Percentiles rank a stretch among this genome's conserved stretches.
phyloP scores from a whole-genome alignment of 2,797 vertebrate species.

The Sarcophilus harrisii region DNA sequence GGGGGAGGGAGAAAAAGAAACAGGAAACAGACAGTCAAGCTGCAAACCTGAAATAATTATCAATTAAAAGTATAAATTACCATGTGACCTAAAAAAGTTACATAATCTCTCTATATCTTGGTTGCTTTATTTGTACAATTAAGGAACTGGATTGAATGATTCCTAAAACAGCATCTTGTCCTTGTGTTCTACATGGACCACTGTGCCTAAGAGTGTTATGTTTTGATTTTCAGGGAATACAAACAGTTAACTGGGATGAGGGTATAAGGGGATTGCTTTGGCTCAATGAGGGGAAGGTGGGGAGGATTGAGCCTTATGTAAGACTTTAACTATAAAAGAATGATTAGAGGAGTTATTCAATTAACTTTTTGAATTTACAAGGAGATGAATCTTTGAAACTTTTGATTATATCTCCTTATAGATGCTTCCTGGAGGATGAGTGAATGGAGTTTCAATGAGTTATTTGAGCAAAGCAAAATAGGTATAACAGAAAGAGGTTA shows the following conservation, averaged over 20 bases:
- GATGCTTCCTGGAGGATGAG: neutral
- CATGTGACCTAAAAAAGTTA: neutral
- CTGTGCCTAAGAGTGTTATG: neutral
- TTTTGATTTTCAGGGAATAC: neutral
- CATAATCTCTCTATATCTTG: neutral
- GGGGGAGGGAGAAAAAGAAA: neutral
- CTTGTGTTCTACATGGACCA: neutral
- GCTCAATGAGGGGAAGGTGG: neutral
- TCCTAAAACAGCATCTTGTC: neutral
- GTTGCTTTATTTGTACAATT: neutral
- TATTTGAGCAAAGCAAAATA: neutral
- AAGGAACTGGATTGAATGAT: neutral
- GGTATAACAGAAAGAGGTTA: neutral
- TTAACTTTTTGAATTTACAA: neutral
- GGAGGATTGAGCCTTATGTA: neutral
- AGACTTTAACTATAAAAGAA: neutral
- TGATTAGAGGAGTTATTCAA: neutral
- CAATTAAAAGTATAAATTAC: neutral
- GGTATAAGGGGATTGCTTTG: neutral
- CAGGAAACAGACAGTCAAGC: neutral
- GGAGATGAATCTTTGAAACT: neutral
- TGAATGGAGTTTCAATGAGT: neutral
- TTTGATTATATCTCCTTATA: neutral
- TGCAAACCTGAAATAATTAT: neutral
- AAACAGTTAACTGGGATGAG: neutral